phyloP scores from a whole-genome alignment of 1,140 invertebrate genomes.

The Diorhabda elongata region DNA sequence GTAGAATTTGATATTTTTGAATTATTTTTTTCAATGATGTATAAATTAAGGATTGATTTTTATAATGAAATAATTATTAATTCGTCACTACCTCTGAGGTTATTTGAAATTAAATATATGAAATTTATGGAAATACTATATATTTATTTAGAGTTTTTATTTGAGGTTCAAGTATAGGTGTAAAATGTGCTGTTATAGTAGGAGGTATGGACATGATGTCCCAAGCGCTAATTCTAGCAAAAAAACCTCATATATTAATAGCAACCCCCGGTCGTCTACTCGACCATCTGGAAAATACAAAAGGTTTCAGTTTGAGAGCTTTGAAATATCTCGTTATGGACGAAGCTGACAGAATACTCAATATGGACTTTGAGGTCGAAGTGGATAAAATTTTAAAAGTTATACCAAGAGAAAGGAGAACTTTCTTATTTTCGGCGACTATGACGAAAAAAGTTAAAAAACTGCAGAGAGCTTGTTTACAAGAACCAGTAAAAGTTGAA shows the following conservation, averaged over 20 bases:
- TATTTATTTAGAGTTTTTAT: neutral
- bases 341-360: constrained; percentile 92
- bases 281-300: constrained; percentile 90
- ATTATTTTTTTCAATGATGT: neutral
- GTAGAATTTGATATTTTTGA: constrained; percentile 19
- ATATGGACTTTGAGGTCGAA: constrained; percentile 95
- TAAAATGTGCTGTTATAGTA: constrained; percentile 93
- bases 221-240: constrained; percentile 84
- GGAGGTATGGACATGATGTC: constrained; percentile 98
- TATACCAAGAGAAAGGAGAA: constrained; percentile 82
- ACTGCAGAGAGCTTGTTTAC: constrained; percentile 88
- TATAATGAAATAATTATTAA: neutral
- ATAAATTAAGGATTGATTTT: neutral
- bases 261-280: constrained; percentile 87
- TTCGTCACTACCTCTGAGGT: neutral
- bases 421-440: constrained; percentile 92
- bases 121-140: no score
- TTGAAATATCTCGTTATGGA: constrained; percentile 94
- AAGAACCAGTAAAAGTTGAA: constrained; percentile 91
- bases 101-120: constrained; percentile 32
- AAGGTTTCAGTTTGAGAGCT: constrained; percentile 83
- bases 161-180: constrained; percentile 72
- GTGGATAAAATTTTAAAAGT: constrained; percentile 93
- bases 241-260: constrained; percentile 94
- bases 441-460: constrained; percentile 99